Evolutionary conservation across 2,888 invertebrate species (phyloP), one percentile per base, ranked within the genome.

Genomic region (Rutpela maculata): DNA sequence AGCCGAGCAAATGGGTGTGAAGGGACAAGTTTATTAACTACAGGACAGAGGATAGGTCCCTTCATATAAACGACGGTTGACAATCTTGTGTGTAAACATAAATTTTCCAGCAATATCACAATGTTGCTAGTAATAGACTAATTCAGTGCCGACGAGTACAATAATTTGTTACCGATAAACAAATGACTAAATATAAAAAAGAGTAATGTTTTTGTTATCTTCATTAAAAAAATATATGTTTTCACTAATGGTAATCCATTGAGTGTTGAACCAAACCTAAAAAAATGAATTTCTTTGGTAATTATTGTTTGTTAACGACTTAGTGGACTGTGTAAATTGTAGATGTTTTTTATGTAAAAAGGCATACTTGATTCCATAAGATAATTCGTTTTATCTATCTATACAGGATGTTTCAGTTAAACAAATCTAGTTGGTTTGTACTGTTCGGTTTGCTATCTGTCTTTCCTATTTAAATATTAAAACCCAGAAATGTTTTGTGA

Each of bases 1-100:
- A 66, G 70, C 19, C 50, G 74, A 26, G 67, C 62, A 67, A 74
- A 74, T 67, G 74, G 70, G 26, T 43, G 77, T 60, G 60, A 67
- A 74, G 71, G 77, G 77, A 71, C 71, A 60, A 66, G 70, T 77
- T 77, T 70, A 77, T 74, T 77, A 74, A 74, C 67, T 71, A 67
- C 60, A 22, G 56, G 71, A 72, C 66, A 56, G 71, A 65, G 71
- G 63, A 70, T 75, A 57, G 75, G 50, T 38, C 75, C 65, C 75
- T 75, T 59, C 70, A 59, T 66, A 66, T 75, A 71, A 75, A 70
- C 71, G 63, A 35, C 63, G 35, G 63, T 63, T 18, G 63, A 17
- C 63, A 63, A 50, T 66, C 50, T 50, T 66, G 18, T 12, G 22
- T 43, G 43, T 10, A 19, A 18, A 66, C 65, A 66, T 66, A 66